These are phyloP conservation scores for Sebastes umbrosus DNA, from an alignment of 2,797 vertebrate genomes.

Conservation along the genomic window DNA sequence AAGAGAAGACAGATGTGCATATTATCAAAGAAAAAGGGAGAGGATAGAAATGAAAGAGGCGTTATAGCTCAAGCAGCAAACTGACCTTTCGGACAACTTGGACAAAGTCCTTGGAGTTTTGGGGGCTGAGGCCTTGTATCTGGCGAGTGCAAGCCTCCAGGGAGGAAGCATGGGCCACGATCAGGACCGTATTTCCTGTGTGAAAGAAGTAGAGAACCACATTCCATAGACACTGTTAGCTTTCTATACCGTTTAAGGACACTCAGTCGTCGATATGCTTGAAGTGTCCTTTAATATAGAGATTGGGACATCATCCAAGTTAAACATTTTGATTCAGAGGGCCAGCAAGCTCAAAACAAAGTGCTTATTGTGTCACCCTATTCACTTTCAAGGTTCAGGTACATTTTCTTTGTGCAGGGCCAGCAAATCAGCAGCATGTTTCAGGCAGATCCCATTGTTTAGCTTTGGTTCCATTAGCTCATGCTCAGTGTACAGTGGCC, in stretches of 20 bases:
- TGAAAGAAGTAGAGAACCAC: constrained; percentile 54
- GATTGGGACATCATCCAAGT: background rate
- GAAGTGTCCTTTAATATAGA: background rate
- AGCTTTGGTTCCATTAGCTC: background rate
- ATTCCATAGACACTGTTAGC: constrained; percentile 50
- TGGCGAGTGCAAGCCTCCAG: constrained; percentile 98
- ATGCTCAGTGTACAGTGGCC: background rate
- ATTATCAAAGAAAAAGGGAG: constrained; percentile 9
- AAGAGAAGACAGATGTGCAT: constrained; percentile 34
- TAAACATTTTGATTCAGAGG: background rate
- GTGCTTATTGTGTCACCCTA: background rate
- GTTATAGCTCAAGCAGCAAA: background rate
- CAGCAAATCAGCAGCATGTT: background rate
- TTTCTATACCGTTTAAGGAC: constrained; percentile 7
- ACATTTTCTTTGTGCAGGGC: background rate
- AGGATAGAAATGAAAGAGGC: background rate
- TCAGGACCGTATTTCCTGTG: constrained; percentile 95
- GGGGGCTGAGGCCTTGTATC: constrained; percentile 93
- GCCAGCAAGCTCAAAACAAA: background rate
- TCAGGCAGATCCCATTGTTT: background rate
- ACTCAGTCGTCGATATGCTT: background rate
- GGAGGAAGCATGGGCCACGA: constrained; percentile 97
- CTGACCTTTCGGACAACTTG: constrained; percentile 98
- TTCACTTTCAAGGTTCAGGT: background rate
- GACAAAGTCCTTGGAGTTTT: constrained; percentile 98